Conservation (phyloP, 2,113 vertebrate genomes). For the Equus przewalskii region DNA sequence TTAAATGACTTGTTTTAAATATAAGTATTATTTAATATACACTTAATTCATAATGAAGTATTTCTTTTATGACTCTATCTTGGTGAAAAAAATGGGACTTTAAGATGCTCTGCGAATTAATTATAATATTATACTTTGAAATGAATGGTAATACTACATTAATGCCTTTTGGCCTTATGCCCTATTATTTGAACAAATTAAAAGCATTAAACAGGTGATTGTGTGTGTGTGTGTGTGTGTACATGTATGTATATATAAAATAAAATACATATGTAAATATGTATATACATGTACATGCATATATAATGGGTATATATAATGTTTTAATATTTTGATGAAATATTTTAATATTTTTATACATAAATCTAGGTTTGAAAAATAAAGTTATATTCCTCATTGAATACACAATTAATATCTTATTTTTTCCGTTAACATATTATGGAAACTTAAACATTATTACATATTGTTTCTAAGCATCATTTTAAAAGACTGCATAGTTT, state of each 20-base stretch:
- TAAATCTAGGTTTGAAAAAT: neutral
- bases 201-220: neutral
- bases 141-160: neutral
- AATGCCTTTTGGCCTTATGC: neutral
- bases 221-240: neutral
- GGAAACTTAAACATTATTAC: neutral
- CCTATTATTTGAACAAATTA: neutral
- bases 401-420: neutral
- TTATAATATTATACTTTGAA: conserved; percentile 15
- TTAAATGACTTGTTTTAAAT: neutral
- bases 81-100: neutral
- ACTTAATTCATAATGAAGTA: neutral
- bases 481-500: neutral
- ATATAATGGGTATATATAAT: neutral
- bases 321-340: neutral
- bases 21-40: neutral
- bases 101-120: neutral
- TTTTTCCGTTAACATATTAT: neutral
- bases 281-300: neutral
- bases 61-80: conserved; percentile 27
- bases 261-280: neutral
- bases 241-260: neutral
- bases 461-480: neutral
- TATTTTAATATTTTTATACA: neutral
- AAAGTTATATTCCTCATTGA: neutral